Conservation (phyloP, 2,113 vertebrate genomes). For the Pithys albifrons region DNA sequence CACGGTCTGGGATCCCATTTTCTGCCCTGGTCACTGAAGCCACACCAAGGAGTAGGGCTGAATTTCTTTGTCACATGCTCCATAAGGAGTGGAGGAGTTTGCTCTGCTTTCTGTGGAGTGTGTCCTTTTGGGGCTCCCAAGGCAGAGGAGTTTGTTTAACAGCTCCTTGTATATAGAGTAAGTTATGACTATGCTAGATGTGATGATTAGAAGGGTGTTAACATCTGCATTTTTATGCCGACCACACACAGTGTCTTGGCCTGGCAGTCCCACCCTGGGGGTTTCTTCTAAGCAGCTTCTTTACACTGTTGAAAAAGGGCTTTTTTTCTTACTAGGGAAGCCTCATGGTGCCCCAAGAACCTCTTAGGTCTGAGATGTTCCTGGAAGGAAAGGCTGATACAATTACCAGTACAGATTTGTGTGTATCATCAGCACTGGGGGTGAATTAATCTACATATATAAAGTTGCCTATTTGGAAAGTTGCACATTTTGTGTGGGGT, state of each 20-base stretch:
- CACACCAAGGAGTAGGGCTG: background rate
- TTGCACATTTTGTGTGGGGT: background rate
- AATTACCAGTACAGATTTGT: background rate
- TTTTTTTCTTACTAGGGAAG: background rate
- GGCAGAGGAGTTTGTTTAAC: background rate
- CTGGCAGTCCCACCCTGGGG: background rate
- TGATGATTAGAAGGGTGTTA: background rate
- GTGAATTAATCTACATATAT: background rate
- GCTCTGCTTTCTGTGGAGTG: background rate
- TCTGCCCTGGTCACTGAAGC: background rate
- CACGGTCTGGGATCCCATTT: background rate
- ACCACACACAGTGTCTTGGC: background rate
- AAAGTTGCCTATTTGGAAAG: background rate
- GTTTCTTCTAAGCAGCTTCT: background rate
- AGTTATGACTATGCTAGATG: background rate
- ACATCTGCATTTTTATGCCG: background rate
- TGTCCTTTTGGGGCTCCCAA: background rate
- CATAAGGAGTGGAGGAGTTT: background rate
- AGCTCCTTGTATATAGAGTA: background rate
- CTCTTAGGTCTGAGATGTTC: background rate
- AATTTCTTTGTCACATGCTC: background rate
- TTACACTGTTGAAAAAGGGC: background rate
- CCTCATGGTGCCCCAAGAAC: background rate
- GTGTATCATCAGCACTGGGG: background rate
- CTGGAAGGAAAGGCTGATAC: background rate